phyloP scores from a whole-genome alignment of 2,113 vertebrate species.

The Muscicapa adusta region DNA sequence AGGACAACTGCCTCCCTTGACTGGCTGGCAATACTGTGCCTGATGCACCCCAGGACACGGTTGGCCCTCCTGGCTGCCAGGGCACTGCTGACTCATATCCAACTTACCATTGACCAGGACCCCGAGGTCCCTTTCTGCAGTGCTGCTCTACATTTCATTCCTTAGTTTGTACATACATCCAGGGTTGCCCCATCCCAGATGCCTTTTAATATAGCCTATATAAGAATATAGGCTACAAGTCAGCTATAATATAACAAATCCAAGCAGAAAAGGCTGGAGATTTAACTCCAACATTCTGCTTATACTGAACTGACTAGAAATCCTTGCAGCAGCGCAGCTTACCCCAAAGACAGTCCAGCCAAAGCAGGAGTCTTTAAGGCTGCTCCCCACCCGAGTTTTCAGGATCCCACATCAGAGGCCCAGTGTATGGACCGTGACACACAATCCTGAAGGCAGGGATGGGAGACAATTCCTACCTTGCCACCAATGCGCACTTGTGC shows the following conservation, averaged over 20 bases:
- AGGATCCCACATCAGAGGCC: background rate
- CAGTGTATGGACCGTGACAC: background rate
- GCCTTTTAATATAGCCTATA: background rate
- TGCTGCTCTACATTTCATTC: background rate
- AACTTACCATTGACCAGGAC: background rate
- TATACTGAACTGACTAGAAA: background rate
- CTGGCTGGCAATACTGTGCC: background rate
- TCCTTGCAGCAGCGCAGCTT: background rate
- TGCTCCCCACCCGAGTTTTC: no score
- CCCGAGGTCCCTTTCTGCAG: background rate
- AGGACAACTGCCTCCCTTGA: background rate
- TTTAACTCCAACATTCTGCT: background rate
- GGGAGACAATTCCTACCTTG: slow-evolving; percentile 78
- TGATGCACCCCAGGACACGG: background rate
- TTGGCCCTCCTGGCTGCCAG: background rate
- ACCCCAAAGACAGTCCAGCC: background rate
- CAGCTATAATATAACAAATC: background rate
- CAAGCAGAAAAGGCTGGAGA: background rate
- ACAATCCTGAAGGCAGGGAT: no score
- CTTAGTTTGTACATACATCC: background rate
- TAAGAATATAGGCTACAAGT: background rate
- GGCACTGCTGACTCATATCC: background rate
- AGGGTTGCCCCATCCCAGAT: background rate
- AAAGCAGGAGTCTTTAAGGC: background rate
- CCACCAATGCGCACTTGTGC: slow-evolving; percentile 98